A percentile compares a stretch with the other conserved stretches of the same genome.
These are phyloP conservation scores for Bombylius major DNA, from an alignment of 2,888 invertebrate species.

Conservation along the genomic window DNA sequence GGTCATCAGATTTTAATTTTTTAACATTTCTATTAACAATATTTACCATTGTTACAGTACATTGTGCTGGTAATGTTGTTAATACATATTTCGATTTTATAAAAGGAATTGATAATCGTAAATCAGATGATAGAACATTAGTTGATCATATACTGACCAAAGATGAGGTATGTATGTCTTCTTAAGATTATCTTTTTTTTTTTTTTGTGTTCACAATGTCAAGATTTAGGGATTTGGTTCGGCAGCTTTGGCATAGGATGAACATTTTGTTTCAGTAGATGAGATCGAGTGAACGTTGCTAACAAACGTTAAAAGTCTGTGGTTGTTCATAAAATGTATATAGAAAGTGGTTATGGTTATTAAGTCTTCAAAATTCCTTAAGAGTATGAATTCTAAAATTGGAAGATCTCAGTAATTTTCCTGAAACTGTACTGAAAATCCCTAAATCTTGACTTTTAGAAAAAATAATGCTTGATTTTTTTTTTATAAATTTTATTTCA, in stretches of 20 bases:
- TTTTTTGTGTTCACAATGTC: not conserved
- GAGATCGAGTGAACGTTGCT: no score
- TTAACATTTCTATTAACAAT: slow-evolving; percentile 67
- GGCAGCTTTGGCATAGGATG: no score
- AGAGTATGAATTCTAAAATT: no score
- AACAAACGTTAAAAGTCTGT: no score
- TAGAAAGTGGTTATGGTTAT: no score
- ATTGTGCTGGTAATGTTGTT: slow-evolving; percentile 92
- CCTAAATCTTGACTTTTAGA: no score
- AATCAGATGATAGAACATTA: slow-evolving; percentile 85
- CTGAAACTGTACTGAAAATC: no score
- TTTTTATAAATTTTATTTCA: not conserved
- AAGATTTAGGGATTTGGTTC: no score
- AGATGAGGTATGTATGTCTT: slow-evolving; percentile 41
- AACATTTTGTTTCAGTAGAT: no score
- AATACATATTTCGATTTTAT: slow-evolving; percentile 94
- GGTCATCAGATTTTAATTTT: slow-evolving; percentile 63
- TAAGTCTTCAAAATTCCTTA: no score
- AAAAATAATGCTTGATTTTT: not conserved
- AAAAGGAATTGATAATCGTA: slow-evolving; percentile 84
- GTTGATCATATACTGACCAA: slow-evolving; percentile 84
- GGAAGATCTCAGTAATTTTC: no score
- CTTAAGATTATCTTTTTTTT: not conserved
- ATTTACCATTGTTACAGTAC: slow-evolving; percentile 79
- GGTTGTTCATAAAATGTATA: no score